Evolutionary conservation across 2,888 invertebrate genomes (phyloP), one percentile per base, ranked within the genome.

Genomic region (Neelides folsomi): DNA sequence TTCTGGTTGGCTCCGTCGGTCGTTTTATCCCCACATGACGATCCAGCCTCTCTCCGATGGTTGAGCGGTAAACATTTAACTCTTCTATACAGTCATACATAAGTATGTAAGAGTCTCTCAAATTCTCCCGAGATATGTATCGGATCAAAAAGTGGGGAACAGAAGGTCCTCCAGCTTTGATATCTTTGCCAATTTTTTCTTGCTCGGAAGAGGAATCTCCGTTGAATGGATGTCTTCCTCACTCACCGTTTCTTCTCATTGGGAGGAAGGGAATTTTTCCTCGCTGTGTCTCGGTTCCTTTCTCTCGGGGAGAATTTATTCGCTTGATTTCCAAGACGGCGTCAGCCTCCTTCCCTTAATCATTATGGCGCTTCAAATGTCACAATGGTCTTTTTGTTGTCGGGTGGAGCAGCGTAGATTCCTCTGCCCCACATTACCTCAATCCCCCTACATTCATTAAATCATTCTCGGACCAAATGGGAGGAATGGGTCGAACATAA

Each of bases 361-460:
- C 27, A 27, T 27, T 27, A 27, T 27, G 27, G 27, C 27, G 27
- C 27, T 27, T 27, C 34, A 36, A 13, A 47, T 15, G 36, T 47
- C 48, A 53, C 53, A 53, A 53, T 53, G 45, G 40, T 41, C 47
- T 52, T 52, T 34, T 52, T 52, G 52, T 52, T 52, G 48, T 52
- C 52, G 47, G 52, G 52, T 47, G 52, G 47, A 52, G 27, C 43
- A 52, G 48, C 52, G 16, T 36, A 16, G 12, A 42, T 27, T 27
- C 27, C 27, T 3, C 27, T 27, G 27, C 7, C 27, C 27, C 27
- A 27, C 27, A 27, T 27, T 27, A 27, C 27, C 27, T 27, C 27
- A 27, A 27, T 27, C 27, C 27, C 27, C 7, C 27, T 27, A 27
- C 27, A 27, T 27, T 27, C 27, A 27, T 27, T 27, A 27, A 27